Evolutionary conservation across 2,888 invertebrate species (phyloP).

Genomic region (Bellardia bayeri): DNA sequence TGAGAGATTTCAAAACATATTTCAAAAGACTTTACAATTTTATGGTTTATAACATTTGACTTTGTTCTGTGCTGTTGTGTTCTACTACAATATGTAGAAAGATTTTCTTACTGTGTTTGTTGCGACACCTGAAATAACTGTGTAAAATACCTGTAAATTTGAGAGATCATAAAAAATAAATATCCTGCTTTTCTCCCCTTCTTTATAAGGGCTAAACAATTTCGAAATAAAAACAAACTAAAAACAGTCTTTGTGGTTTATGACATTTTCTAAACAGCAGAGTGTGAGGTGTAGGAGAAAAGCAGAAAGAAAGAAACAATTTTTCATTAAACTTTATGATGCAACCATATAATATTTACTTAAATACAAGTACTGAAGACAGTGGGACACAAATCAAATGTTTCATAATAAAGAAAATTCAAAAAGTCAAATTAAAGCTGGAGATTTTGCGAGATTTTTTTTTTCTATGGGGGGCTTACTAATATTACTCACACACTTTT

Average conservation of each 20-base stretch:
- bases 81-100: not conserved
- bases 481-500: too few relatives aligned
- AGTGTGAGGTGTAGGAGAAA: not conserved
- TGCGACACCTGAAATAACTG: not conserved
- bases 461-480: too few relatives aligned
- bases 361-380: conserved; percentile 41
- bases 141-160: conserved; percentile 42
- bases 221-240: conserved; percentile 24
- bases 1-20: conserved; percentile 43
- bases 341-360: conserved; percentile 64
- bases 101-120: not conserved
- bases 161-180: conserved; percentile 53
- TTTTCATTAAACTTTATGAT: conserved; percentile 72
- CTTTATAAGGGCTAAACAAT: not conserved
- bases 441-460: too few relatives aligned
- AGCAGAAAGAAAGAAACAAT: conserved; percentile 64
- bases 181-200: conserved; percentile 1
- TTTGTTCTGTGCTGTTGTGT: not conserved
- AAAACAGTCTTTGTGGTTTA: conserved; percentile 43
- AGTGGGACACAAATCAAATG: not conserved
- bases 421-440: too few relatives aligned
- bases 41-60: conserved; percentile 31
- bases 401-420: not conserved
- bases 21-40: conserved; percentile 16
- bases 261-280: conserved; percentile 42